phyloP scores from a whole-genome alignment of 2,888 invertebrate genomes.

The Tipula lateralis region DNA sequence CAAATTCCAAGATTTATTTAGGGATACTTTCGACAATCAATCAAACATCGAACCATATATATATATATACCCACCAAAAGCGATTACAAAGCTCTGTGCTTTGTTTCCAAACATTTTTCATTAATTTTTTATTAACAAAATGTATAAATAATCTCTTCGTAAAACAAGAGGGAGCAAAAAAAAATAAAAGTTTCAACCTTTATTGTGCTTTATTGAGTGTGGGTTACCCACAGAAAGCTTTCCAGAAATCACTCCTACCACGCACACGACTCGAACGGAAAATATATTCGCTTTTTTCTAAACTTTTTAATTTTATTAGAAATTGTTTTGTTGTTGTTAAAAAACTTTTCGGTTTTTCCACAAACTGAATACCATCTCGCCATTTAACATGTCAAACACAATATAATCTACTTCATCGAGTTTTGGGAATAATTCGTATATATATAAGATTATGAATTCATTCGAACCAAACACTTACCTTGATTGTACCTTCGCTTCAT shows the following conservation, averaged over 20 bases:
- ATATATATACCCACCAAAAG: not conserved
- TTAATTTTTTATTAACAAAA: not conserved
- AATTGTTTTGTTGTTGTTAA: not conserved
- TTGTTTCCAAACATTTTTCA: not conserved
- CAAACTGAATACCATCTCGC: not conserved
- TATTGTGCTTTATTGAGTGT: not conserved
- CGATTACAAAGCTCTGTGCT: not conserved
- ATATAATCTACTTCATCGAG: not conserved
- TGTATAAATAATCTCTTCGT: not conserved
- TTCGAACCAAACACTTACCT: constrained; percentile 38
- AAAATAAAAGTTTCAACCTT: not conserved
- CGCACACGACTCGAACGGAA: not conserved
- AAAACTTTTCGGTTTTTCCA: not conserved
- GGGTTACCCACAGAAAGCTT: not conserved
- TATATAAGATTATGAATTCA: constrained; percentile 27
- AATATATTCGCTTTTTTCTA: not conserved
- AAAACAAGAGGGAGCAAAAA: not conserved
- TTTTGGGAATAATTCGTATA: not conserved
- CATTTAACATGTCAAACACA: not conserved
- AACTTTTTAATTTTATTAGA: not conserved
- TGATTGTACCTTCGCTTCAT: constrained; percentile 56
- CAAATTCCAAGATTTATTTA: not conserved
- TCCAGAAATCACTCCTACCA: not conserved
- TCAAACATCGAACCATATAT: not conserved
- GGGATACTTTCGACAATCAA: not conserved